A percentile compares a stretch with the other conserved stretches of the same genome.
phyloP scores from a whole-genome alignment of 2,113 vertebrate species.

The Orycteropus afer region DNA sequence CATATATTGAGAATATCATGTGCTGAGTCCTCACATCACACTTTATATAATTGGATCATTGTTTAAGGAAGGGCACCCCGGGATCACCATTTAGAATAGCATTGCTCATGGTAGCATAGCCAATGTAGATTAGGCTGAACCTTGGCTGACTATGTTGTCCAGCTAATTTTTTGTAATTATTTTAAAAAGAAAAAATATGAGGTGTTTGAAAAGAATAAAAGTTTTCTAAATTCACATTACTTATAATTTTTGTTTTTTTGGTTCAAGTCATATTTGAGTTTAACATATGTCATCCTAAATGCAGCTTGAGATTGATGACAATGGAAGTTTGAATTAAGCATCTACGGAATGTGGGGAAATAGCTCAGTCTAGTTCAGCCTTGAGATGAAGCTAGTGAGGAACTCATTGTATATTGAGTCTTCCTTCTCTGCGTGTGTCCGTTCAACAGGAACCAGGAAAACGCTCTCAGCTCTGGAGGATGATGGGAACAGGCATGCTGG shows the following conservation, averaged over 20 bases:
- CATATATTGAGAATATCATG: neutral
- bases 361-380: neutral
- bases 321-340: neutral
- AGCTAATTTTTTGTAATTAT: neutral
- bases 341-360: neutral
- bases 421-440: neutral
- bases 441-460: constrained; percentile 94
- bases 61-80: neutral
- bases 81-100: neutral
- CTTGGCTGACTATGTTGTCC: neutral
- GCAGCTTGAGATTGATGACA: neutral
- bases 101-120: neutral
- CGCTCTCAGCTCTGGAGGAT: constrained; percentile 98
- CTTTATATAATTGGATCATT: neutral
- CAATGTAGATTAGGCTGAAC: neutral
- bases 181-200: neutral
- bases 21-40: neutral
- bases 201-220: neutral
- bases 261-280: neutral
- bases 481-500: constrained; percentile 92
- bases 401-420: neutral
- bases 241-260: neutral
- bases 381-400: neutral
- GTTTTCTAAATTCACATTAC: neutral
- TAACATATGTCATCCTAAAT: neutral